These are phyloP conservation scores for Lasaia peninsularis DNA, from an alignment of 1,140 invertebrate species.

Conservation along the genomic window DNA sequence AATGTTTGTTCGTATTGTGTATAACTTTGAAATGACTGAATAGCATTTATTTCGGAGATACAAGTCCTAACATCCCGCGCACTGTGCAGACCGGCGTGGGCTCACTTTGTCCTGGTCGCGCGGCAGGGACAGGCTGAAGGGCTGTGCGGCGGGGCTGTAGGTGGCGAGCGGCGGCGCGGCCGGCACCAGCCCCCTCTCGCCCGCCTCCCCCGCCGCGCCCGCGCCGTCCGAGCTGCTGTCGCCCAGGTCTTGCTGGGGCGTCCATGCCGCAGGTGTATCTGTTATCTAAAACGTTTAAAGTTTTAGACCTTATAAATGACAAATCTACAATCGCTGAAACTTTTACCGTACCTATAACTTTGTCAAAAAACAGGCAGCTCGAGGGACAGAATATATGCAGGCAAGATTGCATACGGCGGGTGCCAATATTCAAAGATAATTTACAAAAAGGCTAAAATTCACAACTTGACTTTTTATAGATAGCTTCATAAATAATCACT, in stretches of 20 bases:
- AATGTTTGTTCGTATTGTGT: not conserved
- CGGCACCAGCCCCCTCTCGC: constrained; percentile 56
- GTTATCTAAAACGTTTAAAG: constrained; percentile 20
- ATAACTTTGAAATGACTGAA: not conserved
- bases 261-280: constrained; percentile 79
- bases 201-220: constrained; percentile 69
- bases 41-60: constrained; percentile 24
- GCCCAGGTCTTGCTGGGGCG: constrained; percentile 88
- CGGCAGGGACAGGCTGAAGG: constrained; percentile 86
- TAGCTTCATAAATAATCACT: too few species aligned
- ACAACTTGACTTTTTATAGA: too few species aligned
- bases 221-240: constrained; percentile 82
- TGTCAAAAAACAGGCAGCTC: too few species aligned
- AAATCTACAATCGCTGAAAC: too few species aligned
- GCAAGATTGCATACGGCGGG: too few species aligned
- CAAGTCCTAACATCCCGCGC: constrained; percentile 50
- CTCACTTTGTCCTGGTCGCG: constrained; percentile 78
- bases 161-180: constrained; percentile 69
- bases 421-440: too few species aligned
- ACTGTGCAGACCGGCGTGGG: constrained; percentile 23
- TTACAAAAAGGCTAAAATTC: too few species aligned
- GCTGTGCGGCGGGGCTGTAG: constrained; percentile 81
- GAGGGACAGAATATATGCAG: too few species aligned
- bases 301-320: not conserved
- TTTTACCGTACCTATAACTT: too few species aligned